These are phyloP conservation scores for Hystrix cristata DNA, from an alignment of 2,113 vertebrate species.

Conservation along the genomic window DNA sequence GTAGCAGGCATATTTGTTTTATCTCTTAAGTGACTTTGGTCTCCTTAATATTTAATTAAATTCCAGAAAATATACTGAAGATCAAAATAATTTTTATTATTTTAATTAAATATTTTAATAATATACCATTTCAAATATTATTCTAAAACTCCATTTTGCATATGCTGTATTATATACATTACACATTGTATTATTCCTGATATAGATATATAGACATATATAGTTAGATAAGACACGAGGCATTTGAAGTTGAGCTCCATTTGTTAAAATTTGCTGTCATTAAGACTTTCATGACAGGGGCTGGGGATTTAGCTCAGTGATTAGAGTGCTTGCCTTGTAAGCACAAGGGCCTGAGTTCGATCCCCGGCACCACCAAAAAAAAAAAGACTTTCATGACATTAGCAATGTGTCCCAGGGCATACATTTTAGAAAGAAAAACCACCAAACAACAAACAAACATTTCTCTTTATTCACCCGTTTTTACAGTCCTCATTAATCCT, in stretches of 20 bases:
- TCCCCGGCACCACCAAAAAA: too few species aligned
- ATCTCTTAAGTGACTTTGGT: neutral
- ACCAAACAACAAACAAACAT: neutral
- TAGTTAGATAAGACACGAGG: neutral
- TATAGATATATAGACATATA: neutral
- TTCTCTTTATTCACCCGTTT: neutral
- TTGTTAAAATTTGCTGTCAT: neutral
- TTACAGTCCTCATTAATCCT: neutral
- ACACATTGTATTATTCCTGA: neutral
- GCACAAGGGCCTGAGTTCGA: too few species aligned
- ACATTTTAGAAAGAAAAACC: neutral
- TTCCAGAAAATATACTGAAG: neutral
- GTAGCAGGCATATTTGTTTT: neutral
- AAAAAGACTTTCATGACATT: neutral
- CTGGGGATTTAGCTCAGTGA: too few species aligned
- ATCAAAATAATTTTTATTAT: neutral
- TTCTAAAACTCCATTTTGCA: neutral
- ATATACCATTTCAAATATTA: neutral
- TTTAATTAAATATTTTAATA: neutral
- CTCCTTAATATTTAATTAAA: constrained; percentile 27
- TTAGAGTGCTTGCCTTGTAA: too few species aligned
- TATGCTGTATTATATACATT: neutral
- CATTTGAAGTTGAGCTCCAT: neutral
- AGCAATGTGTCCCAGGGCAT: rapidly evolving
- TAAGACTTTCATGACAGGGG: neutral